Base-by-base conservation (phyloP, 2,888 invertebrate species). In the Halocaridina rubra region DNA sequence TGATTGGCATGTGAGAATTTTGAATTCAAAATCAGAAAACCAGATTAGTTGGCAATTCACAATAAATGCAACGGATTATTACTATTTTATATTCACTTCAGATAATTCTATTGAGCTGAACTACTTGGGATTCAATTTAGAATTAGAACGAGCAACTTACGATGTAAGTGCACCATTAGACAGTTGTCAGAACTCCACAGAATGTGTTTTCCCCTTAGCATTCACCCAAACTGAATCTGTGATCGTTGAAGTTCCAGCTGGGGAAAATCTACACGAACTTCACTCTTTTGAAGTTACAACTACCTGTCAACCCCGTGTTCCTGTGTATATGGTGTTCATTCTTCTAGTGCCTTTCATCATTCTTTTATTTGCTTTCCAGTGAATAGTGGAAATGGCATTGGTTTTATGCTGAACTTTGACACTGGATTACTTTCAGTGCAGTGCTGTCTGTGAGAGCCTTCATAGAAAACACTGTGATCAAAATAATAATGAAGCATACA, bases 71-170 rank as follows among this genome's bases (percentile, higher is more conserved):
- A 95, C 96, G 90, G 96, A 96, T 7, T 96, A 96, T 91, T 96
- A 96, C 90, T 96, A 96, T 91, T 96, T 96, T 89, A 96, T 96
- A 89, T 96, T 96, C 91, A 96, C 96, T 90, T 96, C 95, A 89
- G 96, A 96, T 90, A 96, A 96, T 91, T 96, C 96, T 90, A 92
- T 94, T 89, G 94, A 95, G 10, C 93, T 92, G 72, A 96, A 96
- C 91, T 94, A 95, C 90, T 95, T 96, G 89, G 95, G 96, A 91
- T 95, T 95, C 5, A 93, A 95, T 87, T 96, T 96, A 90, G 95
- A 96, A 91, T 95, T 96, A 90, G 94, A 94, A 89, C 96, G 96
- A 89, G 96, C 96, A 16, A 95, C 95, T 88, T 95, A 95, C 91
- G 94, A 95, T 90, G 95, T 95, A 90, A 93, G 94, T 57, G 94